Base-by-base conservation (phyloP, 2,888 invertebrate genomes). In the Baccha elongata region DNA sequence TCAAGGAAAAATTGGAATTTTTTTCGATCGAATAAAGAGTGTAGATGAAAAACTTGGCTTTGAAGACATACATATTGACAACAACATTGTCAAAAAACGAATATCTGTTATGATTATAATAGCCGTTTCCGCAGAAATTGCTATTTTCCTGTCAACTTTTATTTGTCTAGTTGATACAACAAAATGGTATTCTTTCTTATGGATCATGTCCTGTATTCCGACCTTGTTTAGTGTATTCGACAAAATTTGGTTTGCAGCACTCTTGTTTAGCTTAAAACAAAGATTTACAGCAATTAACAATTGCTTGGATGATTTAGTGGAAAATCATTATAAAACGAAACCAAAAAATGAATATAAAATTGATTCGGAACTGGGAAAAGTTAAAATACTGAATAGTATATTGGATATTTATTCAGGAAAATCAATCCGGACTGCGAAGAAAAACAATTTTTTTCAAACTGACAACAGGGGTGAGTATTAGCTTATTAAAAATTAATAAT, bases 221-320 rank as follows among this genome's bases (percentile, higher is more conserved):
- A 88, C 90, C 1, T 86, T 90, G 7, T 86, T 89, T 1, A 90
- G 89, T 81, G 88, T 88, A 0, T 81, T 91, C 35, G 90, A 91
- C 53, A 90, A 91, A 86, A 89, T 90, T 68, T 91, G 90, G 90
- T 91, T 91, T 85, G 87, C 88, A 0, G 87, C 88, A 0, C 87
- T 91, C 1, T 76, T 91, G 2, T 87, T 86, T 29, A 89, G 88
- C 0, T 75, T 91, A 11, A 88, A 89, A 35, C 87, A 89, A 73
- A 88, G 91, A 19, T 91, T 91, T 10, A 85, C 86, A 21, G 88
- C 88, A 1, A 88, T 89, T 3, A 89, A 89, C 79, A 29, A 64
- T 2, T 85, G 78, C 68, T 67, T 89, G 52, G 86, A 87, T 32
- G 86, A 87, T 2, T 78, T 89, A 35, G 89, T 89, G 0, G 71